phyloP scores from a whole-genome alignment of 2,113 vertebrate genomes.

The Scolopax mira region DNA sequence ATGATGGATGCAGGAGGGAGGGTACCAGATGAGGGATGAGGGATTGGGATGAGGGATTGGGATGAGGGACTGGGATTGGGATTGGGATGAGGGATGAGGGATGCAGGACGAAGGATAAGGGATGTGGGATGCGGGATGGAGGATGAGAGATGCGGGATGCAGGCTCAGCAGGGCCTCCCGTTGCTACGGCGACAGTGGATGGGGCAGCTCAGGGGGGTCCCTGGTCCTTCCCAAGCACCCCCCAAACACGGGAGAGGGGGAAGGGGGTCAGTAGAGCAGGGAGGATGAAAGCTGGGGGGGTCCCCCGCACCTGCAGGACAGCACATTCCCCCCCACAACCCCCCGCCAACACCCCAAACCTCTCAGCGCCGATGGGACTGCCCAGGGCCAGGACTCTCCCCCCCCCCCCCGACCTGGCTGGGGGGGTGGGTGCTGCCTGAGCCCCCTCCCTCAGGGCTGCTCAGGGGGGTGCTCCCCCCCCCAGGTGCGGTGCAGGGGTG shows the following conservation, averaged over 20 bases:
- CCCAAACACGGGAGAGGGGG: not conserved
- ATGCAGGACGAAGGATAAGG: not conserved
- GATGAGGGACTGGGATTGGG: too few relatives aligned
- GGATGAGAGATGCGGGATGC: not conserved
- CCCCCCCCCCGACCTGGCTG: too few relatives aligned
- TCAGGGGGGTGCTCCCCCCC: too few relatives aligned
- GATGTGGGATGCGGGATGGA: not conserved
- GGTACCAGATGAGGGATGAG: too few relatives aligned
- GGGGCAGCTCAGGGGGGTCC: not conserved
- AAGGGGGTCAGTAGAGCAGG: fast-evolving
- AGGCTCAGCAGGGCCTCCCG: not conserved
- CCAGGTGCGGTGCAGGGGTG: too few relatives aligned
- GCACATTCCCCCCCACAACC: fast-evolving
- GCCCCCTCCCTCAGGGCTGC: too few relatives aligned
- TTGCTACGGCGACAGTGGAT: conserved; percentile 76
- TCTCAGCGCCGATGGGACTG: too few relatives aligned
- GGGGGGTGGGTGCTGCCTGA: too few relatives aligned
- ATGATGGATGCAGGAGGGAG: not conserved
- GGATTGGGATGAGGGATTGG: too few relatives aligned
- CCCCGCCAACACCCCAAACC: not conserved
- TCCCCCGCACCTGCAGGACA: not conserved
- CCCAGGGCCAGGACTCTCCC: too few relatives aligned
- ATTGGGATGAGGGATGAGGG: not conserved
- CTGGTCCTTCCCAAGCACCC: not conserved
- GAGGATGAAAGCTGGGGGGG: too few relatives aligned